Conservation (phyloP, 2,797 vertebrate species). For the Tokudaia muenninki region DNA sequence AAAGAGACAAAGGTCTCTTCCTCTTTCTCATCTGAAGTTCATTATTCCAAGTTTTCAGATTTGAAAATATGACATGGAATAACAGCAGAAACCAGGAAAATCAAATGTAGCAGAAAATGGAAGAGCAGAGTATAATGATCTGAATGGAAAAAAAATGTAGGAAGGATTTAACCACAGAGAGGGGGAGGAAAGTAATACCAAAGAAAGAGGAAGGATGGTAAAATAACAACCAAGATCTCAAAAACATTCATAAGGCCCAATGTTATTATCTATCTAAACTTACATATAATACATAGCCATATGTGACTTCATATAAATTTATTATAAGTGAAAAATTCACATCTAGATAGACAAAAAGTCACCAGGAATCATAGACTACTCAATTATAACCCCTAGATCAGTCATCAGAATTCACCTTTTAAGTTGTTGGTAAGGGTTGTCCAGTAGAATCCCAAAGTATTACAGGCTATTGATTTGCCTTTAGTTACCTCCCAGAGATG, state of each 20-base stretch:
- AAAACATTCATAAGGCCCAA: background rate
- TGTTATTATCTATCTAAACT: background rate
- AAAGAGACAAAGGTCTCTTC: background rate
- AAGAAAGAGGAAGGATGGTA: background rate
- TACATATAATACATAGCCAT: background rate
- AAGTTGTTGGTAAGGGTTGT: background rate
- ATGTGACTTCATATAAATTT: background rate
- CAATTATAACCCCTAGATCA: background rate
- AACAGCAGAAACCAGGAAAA: background rate
- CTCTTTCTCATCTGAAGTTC: background rate
- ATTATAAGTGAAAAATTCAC: background rate
- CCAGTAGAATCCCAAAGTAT: background rate
- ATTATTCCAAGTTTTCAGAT: background rate
- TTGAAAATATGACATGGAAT: background rate
- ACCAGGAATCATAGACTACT: background rate
- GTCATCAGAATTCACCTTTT: background rate
- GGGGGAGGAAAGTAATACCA: background rate
- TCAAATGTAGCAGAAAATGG: background rate
- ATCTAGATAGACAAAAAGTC: background rate
- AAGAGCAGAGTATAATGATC: background rate
- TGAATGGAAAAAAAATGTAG: background rate
- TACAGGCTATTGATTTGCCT: background rate
- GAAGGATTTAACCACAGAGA: background rate
- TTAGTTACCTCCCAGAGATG: background rate
- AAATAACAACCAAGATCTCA: background rate